phyloP scores from a whole-genome alignment of 2,888 invertebrate species.

The Tuta absoluta region DNA sequence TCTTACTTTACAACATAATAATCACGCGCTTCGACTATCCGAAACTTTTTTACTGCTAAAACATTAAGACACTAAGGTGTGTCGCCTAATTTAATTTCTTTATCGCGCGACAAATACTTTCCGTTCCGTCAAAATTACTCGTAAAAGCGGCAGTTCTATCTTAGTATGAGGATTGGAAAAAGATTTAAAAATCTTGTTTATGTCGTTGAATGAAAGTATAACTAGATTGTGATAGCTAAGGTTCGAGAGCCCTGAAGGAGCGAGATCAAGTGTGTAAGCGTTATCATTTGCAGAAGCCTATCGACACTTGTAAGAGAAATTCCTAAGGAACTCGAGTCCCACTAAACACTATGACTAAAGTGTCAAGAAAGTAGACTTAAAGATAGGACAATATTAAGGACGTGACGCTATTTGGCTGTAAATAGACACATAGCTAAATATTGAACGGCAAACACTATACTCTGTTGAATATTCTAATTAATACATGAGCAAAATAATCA shows the following conservation, averaged over 20 bases:
- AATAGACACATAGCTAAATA: constrained; percentile 52
- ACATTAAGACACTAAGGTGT: constrained; percentile 65
- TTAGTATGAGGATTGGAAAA: constrained; percentile 36
- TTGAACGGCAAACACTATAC: constrained; percentile 24
- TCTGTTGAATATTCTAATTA: constrained; percentile 23
- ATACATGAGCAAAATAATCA: constrained; percentile 24
- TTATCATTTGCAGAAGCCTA: constrained; percentile 61
- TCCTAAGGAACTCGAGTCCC: constrained; percentile 56
- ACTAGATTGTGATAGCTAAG: constrained; percentile 55
- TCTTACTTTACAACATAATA: constrained; percentile 56
- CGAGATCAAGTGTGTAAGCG: constrained; percentile 72
- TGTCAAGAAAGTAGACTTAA: constrained; percentile 66
- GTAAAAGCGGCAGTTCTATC: constrained; percentile 32
- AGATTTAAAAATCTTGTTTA: constrained; percentile 33
- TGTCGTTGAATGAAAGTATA: constrained; percentile 47
- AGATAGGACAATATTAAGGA: constrained; percentile 62
- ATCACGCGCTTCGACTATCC: constrained; percentile 58
- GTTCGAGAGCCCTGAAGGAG: constrained; percentile 58
- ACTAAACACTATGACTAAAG: constrained; percentile 74
- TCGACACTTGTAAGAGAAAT: constrained; percentile 55
- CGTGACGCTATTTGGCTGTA: constrained; percentile 43
- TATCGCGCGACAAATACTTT: constrained; percentile 23
- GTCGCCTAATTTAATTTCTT: constrained; percentile 41
- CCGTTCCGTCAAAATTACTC: constrained; percentile 27
- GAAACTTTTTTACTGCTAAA: constrained; percentile 50